Evolutionary conservation across 2,888 invertebrate genomes (phyloP).

Genomic region (Xylota sylvarum): DNA sequence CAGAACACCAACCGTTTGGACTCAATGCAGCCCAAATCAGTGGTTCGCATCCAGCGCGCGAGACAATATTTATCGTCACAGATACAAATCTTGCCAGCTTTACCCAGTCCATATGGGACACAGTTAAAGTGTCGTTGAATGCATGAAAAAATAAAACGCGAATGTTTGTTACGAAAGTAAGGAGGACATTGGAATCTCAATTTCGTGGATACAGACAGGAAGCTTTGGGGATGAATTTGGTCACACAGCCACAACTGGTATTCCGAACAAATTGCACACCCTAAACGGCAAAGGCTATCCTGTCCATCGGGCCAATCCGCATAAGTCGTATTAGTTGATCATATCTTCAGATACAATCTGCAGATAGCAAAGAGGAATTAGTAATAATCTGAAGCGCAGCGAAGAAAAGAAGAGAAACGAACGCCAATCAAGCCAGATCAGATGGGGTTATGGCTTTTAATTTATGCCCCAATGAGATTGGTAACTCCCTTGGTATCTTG

Average conservation of each 20-base stretch:
- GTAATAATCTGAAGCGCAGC: slow-evolving; percentile 59
- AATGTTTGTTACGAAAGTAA: not conserved
- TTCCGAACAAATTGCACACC: slow-evolving; percentile 43
- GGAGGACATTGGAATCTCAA: slow-evolving; percentile 6
- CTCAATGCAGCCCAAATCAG: slow-evolving; percentile 29
- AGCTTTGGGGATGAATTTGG: slow-evolving; percentile 47
- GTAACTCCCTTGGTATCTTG: slow-evolving; percentile 68
- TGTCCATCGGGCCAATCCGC: no score
- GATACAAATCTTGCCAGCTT: slow-evolving; percentile 70
- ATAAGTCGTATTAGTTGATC: slow-evolving; percentile 51
- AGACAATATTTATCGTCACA: slow-evolving; percentile 69
- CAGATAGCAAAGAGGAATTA: slow-evolving; percentile 68
- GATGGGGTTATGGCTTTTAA: slow-evolving; percentile 56
- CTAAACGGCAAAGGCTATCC: slow-evolving; percentile 38
- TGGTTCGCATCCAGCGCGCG: slow-evolving; percentile 37
- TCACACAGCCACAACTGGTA: slow-evolving; percentile 18
- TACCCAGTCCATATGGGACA: slow-evolving; percentile 70
- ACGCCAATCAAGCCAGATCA: slow-evolving; percentile 71
- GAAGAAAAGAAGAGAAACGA: slow-evolving; percentile 68
- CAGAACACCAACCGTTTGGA: not conserved
- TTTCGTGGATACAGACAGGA: slow-evolving; percentile 13
- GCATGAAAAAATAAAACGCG: slow-evolving; percentile 38
- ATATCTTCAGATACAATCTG: slow-evolving; percentile 67
- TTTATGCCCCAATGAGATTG: slow-evolving; percentile 70
- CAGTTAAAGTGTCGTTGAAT: slow-evolving; percentile 60